These are phyloP conservation scores for Drosophila glabriapex DNA, from an alignment of 2,888 invertebrate genomes.

Conservation along the genomic window DNA sequence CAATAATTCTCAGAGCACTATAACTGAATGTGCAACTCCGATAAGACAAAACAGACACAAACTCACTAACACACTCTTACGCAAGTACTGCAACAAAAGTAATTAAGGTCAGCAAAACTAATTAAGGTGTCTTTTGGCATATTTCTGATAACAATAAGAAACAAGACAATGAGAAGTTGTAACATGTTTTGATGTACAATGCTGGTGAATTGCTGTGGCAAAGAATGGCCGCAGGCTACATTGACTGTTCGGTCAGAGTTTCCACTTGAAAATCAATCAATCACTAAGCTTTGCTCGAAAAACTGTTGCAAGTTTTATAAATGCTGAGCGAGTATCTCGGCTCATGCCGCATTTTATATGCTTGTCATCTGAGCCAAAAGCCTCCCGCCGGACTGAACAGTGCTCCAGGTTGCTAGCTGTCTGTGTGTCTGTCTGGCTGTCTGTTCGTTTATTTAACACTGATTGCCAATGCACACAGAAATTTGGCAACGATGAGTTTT, in stretches of 20 bases:
- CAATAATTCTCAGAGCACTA: constrained; percentile 24
- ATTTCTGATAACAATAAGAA: constrained; percentile 36
- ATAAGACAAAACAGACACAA: constrained; percentile 29
- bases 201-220: constrained; percentile 37
- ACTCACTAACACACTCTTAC: not conserved
- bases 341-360: constrained; percentile 61
- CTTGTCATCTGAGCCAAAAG: constrained; percentile 47
- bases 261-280: constrained; percentile 65
- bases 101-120: constrained; percentile 43
- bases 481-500: constrained; percentile 58
- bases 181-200: constrained; percentile 18
- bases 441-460: constrained; percentile 76
- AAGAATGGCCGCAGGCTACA: constrained; percentile 12
- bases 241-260: constrained; percentile 5
- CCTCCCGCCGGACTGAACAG: not conserved
- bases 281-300: constrained; percentile 25
- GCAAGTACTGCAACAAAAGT: constrained; percentile 27
- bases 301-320: constrained; percentile 65
- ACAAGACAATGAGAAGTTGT: constrained; percentile 21
- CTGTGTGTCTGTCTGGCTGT: constrained; percentile 9
- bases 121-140: constrained; percentile 34
- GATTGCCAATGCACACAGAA: constrained; percentile 76
- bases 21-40: constrained; percentile 15
- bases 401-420: constrained; percentile 19
- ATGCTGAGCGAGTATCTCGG: constrained; percentile 37